phyloP scores from a whole-genome alignment of 2,797 vertebrate genomes.

The Tympanoctomys barrerae region DNA sequence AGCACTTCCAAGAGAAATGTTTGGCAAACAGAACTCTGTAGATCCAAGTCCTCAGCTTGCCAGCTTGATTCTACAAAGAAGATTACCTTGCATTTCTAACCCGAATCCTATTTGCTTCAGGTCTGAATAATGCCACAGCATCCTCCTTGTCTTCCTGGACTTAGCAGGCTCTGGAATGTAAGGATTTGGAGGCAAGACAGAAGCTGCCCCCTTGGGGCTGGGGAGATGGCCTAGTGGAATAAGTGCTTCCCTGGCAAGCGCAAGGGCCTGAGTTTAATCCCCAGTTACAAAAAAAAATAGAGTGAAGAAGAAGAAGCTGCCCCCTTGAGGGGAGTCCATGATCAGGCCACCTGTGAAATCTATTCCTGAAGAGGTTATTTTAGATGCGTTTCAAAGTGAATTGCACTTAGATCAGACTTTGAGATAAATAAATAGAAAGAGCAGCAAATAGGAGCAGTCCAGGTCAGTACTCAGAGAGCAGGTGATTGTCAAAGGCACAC shows the following conservation, averaged over 20 bases:
- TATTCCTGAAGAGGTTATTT: neutral
- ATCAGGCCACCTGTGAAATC: accelerated
- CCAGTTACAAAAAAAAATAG: too few relatives aligned
- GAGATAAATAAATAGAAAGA: neutral
- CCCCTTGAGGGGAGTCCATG: accelerated
- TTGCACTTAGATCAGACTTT: neutral
- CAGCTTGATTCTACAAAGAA: slow-evolving; percentile 6
- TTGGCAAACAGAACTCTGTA: neutral
- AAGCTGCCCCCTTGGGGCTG: neutral
- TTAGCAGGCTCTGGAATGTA: neutral
- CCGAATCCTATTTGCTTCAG: neutral
- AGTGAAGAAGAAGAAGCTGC: too few relatives aligned
- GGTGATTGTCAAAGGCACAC: neutral
- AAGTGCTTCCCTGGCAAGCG: too few relatives aligned
- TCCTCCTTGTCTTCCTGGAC: neutral
- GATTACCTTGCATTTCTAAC: neutral
- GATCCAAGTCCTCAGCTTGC: neutral
- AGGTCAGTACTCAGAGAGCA: neutral
- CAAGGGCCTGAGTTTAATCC: too few relatives aligned
- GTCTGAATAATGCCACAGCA: too few relatives aligned
- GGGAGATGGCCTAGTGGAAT: too few relatives aligned
- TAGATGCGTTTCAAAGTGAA: neutral
- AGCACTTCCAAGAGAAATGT: slow-evolving; percentile 7
- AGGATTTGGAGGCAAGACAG: neutral
- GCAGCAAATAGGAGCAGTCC: accelerated